Percentiles rank a stretch among this genome's conserved stretches.
phyloP scores from a whole-genome alignment of 2,113 vertebrate species.

The Apaloderma vittatum region DNA sequence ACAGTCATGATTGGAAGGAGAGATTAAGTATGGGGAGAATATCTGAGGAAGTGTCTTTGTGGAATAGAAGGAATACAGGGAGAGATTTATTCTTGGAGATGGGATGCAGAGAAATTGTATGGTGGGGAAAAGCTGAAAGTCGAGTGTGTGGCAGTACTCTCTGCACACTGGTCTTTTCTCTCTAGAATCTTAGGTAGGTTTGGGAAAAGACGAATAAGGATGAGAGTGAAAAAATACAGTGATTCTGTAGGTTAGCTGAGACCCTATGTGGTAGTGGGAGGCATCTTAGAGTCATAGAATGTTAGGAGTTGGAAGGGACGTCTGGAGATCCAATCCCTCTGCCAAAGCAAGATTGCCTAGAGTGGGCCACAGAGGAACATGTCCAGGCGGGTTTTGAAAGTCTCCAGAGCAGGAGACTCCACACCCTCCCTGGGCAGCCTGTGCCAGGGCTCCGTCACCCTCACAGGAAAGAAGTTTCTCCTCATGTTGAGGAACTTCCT shows the following conservation, averaged over 20 bases:
- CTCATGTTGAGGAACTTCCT: too few relatives aligned
- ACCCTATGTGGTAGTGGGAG: background rate
- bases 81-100: background rate
- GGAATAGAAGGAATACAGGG: background rate
- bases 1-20: background rate
- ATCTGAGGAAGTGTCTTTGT: background rate
- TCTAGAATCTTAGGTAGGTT: background rate
- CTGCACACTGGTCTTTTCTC: background rate
- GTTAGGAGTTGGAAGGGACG: too few relatives aligned
- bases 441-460: too few relatives aligned
- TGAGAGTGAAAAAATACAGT: background rate
- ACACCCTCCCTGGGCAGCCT: too few relatives aligned
- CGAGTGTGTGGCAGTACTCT: background rate
- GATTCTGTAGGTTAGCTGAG: background rate
- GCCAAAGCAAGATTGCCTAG: too few relatives aligned
- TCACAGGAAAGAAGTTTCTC: too few relatives aligned
- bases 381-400: too few relatives aligned
- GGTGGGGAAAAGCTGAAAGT: background rate
- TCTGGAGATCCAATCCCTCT: too few relatives aligned
- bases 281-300: background rate
- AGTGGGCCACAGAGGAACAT: too few relatives aligned
- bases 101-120: background rate
- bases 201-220: background rate
- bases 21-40: background rate
- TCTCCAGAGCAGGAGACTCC: too few relatives aligned